Evolutionary conservation across 1,140 invertebrate species (phyloP), one percentile per base, ranked within the genome.

Genomic region (Olivierus martensii): DNA sequence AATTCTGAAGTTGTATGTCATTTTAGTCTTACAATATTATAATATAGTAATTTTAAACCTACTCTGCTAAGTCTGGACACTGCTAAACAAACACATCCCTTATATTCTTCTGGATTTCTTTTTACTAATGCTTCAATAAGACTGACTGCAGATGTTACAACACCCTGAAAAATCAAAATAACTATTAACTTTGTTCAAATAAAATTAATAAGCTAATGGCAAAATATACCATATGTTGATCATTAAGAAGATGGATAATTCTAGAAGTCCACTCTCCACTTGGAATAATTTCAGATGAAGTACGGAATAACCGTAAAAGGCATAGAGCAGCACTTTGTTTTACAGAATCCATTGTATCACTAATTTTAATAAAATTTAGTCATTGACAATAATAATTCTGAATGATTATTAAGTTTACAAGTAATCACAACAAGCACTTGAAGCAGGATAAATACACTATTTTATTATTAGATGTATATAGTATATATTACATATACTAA

Each of bases 301-400:
- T 95, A 45, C 96, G 79, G 65, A 98, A 84, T 34, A 99, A 72
- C 59, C 92, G 79, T 46, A 99, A 72, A 46, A 99, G 75, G 68
- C 95, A 99, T 3, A 99, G 74, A 41, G 95, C 95, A 58, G 96
- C 95, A 62, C 92, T 97, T 73, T 99, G 96, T 72, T 99, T 99
- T 1, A 99, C 95, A 45, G 96, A 89, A 73, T 99, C 96, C 79
- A 98, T 97, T 3, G 95, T 99, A 69, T 99, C 95, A 17, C 94
- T 90, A 64, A 28, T 28, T 28, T 28, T 28, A 28, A 28, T 28
- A 28, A 3, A n/a, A n/a, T n/a, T n/a, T n/a, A n/a, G n/a, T n/a
- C n/a, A n/a, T n/a, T n/a, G n/a, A n/a, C n/a, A n/a, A n/a, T n/a
- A n/a, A n/a, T n/a, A n/a, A n/a, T n/a, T n/a, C n/a, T n/a, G n/a